phyloP scores from a whole-genome alignment of 2,888 invertebrate species.

The Brachylomia viminalis region DNA sequence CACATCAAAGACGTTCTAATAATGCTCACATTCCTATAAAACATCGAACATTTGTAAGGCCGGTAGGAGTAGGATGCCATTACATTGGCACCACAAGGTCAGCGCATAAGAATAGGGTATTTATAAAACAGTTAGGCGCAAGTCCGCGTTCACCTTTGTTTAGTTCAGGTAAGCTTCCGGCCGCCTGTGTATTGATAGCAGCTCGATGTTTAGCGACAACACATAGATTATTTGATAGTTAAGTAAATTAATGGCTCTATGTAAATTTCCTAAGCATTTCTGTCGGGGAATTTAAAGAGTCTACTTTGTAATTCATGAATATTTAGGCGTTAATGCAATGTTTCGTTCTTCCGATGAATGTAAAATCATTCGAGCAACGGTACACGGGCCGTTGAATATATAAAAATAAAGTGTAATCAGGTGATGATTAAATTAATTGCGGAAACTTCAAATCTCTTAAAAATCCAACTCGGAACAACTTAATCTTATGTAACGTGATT shows the following conservation, averaged over 20 bases:
- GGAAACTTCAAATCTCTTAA: slow-evolving; percentile 15
- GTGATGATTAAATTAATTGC: slow-evolving; percentile 11
- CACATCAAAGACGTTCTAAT: not conserved
- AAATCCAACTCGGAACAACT: slow-evolving; percentile 13
- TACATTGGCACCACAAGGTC: slow-evolving; percentile 61
- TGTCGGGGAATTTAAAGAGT: slow-evolving; percentile 4
- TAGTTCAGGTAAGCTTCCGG: slow-evolving; percentile 69
- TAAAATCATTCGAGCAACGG: not conserved
- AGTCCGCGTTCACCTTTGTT: slow-evolving; percentile 62
- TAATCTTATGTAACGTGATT: slow-evolving; percentile 41
- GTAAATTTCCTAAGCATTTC: slow-evolving; percentile 35
- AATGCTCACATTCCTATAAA: slow-evolving; percentile 16
- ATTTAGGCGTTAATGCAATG: slow-evolving; percentile 4
- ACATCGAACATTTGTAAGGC: slow-evolving; percentile 35
- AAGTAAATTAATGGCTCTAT: slow-evolving; percentile 38
- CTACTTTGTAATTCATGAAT: not conserved
- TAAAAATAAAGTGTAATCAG: slow-evolving; percentile 23
- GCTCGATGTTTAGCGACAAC: slow-evolving; percentile 44
- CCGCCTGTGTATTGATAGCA: slow-evolving; percentile 36
- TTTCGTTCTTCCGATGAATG: not conserved
- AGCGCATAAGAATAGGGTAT: slow-evolving; percentile 64
- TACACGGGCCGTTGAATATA: not conserved
- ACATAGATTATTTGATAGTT: slow-evolving; percentile 35
- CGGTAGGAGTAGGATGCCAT: slow-evolving; percentile 58
- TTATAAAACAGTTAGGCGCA: slow-evolving; percentile 65